Base-by-base conservation (phyloP, 2,113 vertebrate species). In the Otus sunia region DNA sequence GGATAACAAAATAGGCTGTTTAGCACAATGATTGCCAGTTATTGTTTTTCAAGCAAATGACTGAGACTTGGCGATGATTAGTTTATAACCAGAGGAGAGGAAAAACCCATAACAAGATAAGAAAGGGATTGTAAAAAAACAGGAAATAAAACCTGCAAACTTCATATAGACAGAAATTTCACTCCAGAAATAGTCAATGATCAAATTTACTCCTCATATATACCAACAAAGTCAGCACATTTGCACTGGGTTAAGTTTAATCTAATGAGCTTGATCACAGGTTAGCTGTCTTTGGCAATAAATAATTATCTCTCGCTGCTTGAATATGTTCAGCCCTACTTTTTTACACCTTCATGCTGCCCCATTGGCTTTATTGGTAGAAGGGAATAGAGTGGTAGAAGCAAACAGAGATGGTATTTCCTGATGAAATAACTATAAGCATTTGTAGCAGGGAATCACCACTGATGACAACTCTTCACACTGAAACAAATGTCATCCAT, bases 91-190 rank as follows among this genome's bases (percentile, higher is more conserved):
- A 93, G 62, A 93, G 45, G 59, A 96, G 23, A 89, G 55, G 21
- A 59, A 90, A 94, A 91, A 74, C 59, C 62, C 55, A 76, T 68
- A 81, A 64, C 14, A 78, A 95, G 90, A 95, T 12, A 29, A 97
- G 76, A 94, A 86, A 67, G 18, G 16, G 79, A 62, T 62, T 94
- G 71, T 84, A 87, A 79, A 72, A 88, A 89, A 79, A 12, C 30
- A 49, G 60, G 95, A 93, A 94, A 88, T 96, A 83, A 96, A 97
- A 14, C 47, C 41, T 58, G 64, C 68, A 92, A 94, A 90, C 52
- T 97, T 96, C 79, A 60, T 75, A 43, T 63, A 74, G 85, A 92
- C 64, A 63, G 72, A 58, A 41, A 52, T 95, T 96, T 96, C 71
- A 90, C 41, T 77, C 55, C 90, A 93, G 88, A 96, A 94, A 41